A percentile compares a stretch with the other conserved stretches of the same genome.
phyloP scores from a whole-genome alignment of 2,797 vertebrate genomes.

The Eulemur albifrons region DNA sequence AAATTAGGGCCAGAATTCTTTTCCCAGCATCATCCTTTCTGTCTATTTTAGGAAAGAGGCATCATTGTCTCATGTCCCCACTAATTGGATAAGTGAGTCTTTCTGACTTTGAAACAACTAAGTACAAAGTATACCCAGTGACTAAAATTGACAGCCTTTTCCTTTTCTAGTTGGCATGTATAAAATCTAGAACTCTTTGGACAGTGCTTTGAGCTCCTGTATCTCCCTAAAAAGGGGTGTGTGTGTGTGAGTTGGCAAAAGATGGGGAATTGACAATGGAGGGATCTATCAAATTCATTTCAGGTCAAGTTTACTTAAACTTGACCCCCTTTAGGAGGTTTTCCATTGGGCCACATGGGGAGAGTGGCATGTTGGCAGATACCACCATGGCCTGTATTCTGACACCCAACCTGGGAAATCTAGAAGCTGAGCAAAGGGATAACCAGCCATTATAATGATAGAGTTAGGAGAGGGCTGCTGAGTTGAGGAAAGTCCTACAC shows the following conservation, averaged over 20 bases:
- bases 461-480: background rate
- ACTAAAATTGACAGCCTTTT: constrained; percentile 78
- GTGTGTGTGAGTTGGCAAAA: background rate
- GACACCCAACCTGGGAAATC: background rate
- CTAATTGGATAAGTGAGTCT: constrained; percentile 83
- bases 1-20: constrained; percentile 79
- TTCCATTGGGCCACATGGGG: background rate
- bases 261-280: background rate
- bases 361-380: background rate
- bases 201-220: background rate
- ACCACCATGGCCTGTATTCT: background rate
- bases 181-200: background rate
- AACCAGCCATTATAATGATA: background rate
- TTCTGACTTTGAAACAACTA: constrained; percentile 83
- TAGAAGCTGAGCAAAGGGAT: background rate
- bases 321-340: background rate
- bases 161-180: constrained; percentile 65
- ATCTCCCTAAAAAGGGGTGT: background rate
- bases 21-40: constrained; percentile 66
- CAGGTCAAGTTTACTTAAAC: background rate
- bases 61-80: constrained; percentile 79
- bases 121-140: constrained; percentile 73
- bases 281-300: background rate
- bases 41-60: constrained; percentile 75
- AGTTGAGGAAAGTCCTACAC: background rate